Conservation (phyloP, 1,140 invertebrate species). For the Trachelipus rathkii region DNA sequence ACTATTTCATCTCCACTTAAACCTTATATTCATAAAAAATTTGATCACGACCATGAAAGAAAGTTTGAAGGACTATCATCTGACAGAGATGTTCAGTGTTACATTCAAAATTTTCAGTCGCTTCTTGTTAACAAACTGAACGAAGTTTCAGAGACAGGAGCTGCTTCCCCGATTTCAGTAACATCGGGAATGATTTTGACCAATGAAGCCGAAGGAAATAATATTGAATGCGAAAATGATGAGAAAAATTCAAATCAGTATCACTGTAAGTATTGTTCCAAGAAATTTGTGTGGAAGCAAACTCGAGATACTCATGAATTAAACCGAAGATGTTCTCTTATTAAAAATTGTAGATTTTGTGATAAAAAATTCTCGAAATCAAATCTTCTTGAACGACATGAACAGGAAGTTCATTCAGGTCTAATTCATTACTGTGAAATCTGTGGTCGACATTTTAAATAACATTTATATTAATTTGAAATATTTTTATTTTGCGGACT, state of each 20-base stretch:
- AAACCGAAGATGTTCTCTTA: neutral
- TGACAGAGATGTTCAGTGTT: neutral
- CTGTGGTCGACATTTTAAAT: neutral
- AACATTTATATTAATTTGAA: too few species aligned
- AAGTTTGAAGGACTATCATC: neutral
- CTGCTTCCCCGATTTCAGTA: too few species aligned
- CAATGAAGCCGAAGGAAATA: neutral
- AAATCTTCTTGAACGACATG: neutral
- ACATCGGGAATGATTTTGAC: too few species aligned
- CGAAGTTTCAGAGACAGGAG: neutral
- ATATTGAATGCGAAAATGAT: neutral
- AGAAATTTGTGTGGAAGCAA: neutral
- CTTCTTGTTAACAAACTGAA: neutral
- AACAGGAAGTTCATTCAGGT: neutral
- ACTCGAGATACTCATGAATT: neutral
- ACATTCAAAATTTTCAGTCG: neutral
- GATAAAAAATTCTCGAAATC: neutral
- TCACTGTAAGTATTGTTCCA: neutral
- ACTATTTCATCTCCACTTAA: neutral
- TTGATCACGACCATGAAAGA: neutral
- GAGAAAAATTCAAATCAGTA: neutral
- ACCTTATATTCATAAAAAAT: slow-evolving; percentile 12
- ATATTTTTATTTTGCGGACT: too few species aligned
- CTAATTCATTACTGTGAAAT: neutral
- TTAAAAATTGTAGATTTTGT: neutral